Conservation (phyloP, 2,113 vertebrate genomes). For the Syrmaticus mikado region DNA sequence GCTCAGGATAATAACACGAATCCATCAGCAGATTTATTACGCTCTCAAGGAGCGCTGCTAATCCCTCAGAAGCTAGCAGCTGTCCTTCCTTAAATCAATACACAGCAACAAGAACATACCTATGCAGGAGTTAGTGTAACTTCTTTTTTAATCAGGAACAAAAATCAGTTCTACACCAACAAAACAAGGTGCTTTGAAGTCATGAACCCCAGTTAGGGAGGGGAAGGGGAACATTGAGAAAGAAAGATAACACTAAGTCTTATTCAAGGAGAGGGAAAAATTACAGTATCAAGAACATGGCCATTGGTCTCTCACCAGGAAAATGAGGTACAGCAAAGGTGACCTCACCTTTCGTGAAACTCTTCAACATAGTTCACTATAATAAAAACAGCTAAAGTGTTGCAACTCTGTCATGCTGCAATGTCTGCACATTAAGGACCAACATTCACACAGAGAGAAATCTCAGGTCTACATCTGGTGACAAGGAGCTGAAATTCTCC, state of each 20-base stretch:
- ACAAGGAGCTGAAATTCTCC: not conserved
- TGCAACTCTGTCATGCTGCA: not conserved
- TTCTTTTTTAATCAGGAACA: not conserved
- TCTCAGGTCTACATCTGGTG: not conserved
- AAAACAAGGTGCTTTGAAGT: not conserved
- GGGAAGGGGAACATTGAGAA: not conserved
- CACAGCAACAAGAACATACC: not conserved
- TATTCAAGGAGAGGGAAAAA: not conserved
- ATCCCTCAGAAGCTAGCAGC: not conserved
- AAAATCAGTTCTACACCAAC: not conserved
- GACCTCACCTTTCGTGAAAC: not conserved
- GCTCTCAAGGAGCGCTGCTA: not conserved
- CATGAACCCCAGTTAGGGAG: not conserved
- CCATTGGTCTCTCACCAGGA: not conserved
- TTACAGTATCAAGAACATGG: not conserved
- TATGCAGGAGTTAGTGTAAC: rapidly evolving
- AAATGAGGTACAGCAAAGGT: not conserved
- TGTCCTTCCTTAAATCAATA: not conserved
- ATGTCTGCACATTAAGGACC: not conserved
- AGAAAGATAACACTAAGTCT: not conserved
- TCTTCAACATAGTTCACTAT: not conserved
- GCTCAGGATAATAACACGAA: not conserved
- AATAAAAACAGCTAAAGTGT: not conserved
- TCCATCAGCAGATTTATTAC: not conserved
- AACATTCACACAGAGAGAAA: not conserved